Evolutionary conservation across 1,140 invertebrate genomes (phyloP).

Genomic region (Calliopsis andreniformis): DNA sequence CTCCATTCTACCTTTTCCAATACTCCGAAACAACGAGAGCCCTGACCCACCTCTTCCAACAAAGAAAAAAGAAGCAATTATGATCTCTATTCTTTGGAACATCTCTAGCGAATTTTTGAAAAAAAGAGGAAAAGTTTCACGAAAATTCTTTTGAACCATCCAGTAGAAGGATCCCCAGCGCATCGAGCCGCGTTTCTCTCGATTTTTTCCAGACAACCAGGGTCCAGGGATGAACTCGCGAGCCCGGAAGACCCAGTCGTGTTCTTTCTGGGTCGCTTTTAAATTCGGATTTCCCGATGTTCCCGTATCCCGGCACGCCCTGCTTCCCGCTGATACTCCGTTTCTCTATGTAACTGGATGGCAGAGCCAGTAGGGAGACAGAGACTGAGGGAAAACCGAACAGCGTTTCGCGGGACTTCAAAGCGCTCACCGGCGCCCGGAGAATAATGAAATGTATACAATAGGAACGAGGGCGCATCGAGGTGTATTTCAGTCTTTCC

Average conservation of each 20-base stretch:
- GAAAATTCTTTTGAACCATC: constrained; percentile 6
- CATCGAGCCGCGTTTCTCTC: constrained; percentile 8
- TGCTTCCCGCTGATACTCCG: constrained; percentile 34
- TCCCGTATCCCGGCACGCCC: constrained; percentile 36
- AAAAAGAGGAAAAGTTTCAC: background rate
- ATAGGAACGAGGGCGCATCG: constrained; percentile 26
- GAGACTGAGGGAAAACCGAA: constrained; percentile 5
- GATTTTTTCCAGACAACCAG: constrained; percentile 27
- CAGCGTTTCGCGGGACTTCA: constrained; percentile 43
- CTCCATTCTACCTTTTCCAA: too few species aligned
- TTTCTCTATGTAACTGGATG: constrained; percentile 44
- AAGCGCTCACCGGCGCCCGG: constrained; percentile 24
- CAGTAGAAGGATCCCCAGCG: background rate
- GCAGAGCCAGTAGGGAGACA: background rate
- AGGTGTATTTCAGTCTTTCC: constrained; percentile 14
- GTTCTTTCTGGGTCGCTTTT: constrained; percentile 47
- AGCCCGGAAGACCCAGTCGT: background rate
- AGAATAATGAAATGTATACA: constrained; percentile 51
- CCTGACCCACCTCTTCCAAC: too few species aligned
- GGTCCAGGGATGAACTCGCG: constrained; percentile 14
- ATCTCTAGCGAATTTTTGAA: too few species aligned
- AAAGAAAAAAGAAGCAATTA: too few species aligned
- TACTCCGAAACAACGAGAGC: too few species aligned
- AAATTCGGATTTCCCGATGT: constrained; percentile 44
- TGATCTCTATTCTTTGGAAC: too few species aligned